Conservation (phyloP, 92 coral and sea anemone genomes). For the Bergia puertoricense region DNA sequence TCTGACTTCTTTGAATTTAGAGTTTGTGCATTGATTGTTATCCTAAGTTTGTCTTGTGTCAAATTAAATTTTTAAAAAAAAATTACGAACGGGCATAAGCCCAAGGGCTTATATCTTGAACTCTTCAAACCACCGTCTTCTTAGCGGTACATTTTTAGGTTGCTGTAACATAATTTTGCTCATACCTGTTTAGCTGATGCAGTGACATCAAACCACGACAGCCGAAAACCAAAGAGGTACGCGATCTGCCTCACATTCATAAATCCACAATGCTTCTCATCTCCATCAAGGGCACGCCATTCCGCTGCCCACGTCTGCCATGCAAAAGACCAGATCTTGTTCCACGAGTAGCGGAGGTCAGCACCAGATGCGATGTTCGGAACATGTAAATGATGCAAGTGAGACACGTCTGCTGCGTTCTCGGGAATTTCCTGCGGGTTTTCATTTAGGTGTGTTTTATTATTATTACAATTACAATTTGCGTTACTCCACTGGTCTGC, state of each 20-base stretch:
- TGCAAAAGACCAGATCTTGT: constrained; percentile 42
- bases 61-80: neutral
- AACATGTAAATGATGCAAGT: constrained; percentile 40
- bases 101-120: no score
- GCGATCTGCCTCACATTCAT: constrained; percentile 42
- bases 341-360: constrained; percentile 44
- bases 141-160: no score
- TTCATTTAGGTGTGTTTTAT: no score
- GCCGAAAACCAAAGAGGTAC: constrained; percentile 46
- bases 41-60: neutral
- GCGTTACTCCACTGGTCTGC: no score
- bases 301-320: constrained; percentile 54
- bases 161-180: neutral
- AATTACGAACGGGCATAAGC: neutral
- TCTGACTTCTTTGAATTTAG: no score
- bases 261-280: constrained; percentile 47
- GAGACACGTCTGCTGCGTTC: constrained; percentile 55
- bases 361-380: constrained; percentile 47
- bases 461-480: no score
- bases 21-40: no score
- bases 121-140: no score
- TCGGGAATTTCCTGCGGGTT: constrained; percentile 53
- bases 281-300: constrained; percentile 50
- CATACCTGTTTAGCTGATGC: constrained; percentile 61
- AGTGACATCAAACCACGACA: constrained; percentile 37